These are phyloP conservation scores for Slavum lentiscoides DNA, from an alignment of 2,888 invertebrate species.

Conservation along the genomic window DNA sequence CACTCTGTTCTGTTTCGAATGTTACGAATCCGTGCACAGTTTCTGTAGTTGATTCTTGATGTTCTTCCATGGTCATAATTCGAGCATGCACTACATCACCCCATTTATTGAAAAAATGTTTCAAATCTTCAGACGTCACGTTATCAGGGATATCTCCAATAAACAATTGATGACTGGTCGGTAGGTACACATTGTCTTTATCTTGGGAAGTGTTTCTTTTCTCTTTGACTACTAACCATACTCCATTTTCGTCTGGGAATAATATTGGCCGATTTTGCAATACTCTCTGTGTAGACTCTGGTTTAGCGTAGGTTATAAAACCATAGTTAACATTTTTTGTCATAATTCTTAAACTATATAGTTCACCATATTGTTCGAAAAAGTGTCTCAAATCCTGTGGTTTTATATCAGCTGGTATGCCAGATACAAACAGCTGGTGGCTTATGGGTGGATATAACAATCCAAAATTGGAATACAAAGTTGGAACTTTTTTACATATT, in stretches of 20 bases:
- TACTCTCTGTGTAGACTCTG: neutral
- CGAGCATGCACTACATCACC: constrained; percentile 16
- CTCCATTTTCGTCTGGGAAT: constrained; percentile 15
- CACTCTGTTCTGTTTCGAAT: constrained; percentile 5
- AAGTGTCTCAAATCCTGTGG: constrained; percentile 11
- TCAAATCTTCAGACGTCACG: constrained; percentile 20
- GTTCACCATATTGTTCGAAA: constrained; percentile 22
- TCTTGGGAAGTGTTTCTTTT: neutral
- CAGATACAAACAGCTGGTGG: constrained; percentile 32
- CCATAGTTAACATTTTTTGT: constrained; percentile 25
- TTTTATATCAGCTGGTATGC: constrained; percentile 4
- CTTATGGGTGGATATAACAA: constrained; percentile 15
- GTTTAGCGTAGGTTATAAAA: constrained; percentile 17
- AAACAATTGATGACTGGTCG: constrained; percentile 29
- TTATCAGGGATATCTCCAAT: constrained; percentile 31
- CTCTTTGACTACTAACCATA: constrained; percentile 27
- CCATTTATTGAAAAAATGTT: neutral
- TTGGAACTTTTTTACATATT: neutral
- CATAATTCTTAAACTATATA: constrained; percentile 24
- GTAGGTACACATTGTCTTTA: neutral
- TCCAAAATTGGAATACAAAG: neutral
- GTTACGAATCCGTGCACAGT: constrained; percentile 19
- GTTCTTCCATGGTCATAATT: neutral
- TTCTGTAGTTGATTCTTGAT: neutral
- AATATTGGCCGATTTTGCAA: constrained; percentile 22